These are phyloP conservation scores for Drosophila pseudotalamancana DNA, from an alignment of 2,888 invertebrate species.

Conservation along the genomic window DNA sequence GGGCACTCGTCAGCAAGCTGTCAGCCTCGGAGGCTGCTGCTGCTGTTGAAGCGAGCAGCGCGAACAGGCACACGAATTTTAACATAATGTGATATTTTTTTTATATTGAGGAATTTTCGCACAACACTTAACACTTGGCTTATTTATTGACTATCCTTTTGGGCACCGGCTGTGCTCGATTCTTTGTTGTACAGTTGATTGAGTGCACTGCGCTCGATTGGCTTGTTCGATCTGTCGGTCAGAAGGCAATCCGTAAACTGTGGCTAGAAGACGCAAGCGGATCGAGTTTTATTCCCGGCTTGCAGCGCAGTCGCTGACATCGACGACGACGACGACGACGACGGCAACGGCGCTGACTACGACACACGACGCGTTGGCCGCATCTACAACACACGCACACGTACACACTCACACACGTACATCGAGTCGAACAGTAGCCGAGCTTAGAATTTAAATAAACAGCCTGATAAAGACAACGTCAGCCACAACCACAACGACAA, in stretches of 20 bases:
- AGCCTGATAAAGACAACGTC: constrained; percentile 39
- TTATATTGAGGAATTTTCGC: constrained; percentile 8
- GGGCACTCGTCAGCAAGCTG: constrained; percentile 86
- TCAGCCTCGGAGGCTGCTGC: constrained; percentile 85
- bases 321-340: constrained; percentile 42
- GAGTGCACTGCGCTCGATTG: constrained; percentile 80
- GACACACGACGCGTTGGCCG: constrained; percentile 39
- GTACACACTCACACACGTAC: not conserved
- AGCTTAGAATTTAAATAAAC: constrained; percentile 81
- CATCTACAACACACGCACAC: constrained; percentile 5
- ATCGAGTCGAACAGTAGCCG: constrained; percentile 61
- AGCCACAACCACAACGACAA: constrained; percentile 10
- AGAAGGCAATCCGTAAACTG: constrained; percentile 85
- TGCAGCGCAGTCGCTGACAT: constrained; percentile 60
- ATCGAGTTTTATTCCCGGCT: constrained; percentile 85
- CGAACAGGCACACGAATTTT: constrained; percentile 84
- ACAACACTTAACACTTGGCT: constrained; percentile 61
- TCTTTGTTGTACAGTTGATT: constrained; percentile 55
- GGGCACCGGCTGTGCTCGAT: constrained; percentile 39
- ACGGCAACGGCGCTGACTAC: constrained; percentile 39
- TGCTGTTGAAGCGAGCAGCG: constrained; percentile 85
- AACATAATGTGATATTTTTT: constrained; percentile 81
- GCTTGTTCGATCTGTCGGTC: constrained; percentile 81
- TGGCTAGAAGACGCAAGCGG: constrained; percentile 83
- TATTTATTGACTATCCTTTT: constrained; percentile 41